Evolutionary conservation across 2,888 invertebrate genomes (phyloP), one percentile per base, ranked within the genome.

Genomic region (Linhomoeus sp.): DNA sequence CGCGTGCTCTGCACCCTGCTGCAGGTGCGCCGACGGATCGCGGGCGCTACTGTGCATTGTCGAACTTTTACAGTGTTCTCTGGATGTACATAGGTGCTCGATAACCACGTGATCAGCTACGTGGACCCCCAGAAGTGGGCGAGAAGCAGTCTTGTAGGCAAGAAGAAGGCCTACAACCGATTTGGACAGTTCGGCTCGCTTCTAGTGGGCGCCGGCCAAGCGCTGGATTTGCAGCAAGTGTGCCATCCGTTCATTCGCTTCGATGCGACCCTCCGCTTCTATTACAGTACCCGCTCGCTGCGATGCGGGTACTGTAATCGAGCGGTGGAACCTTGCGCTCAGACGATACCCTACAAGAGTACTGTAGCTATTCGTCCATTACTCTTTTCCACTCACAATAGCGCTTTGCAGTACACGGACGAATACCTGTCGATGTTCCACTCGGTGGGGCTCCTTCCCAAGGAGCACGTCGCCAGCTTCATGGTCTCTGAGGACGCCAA

Each of bases 71-170:
- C n/a, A n/a, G n/a, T n/a, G n/a, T n/a, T n/a, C n/a, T n/a, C n/a
- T n/a, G n/a, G n/a, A n/a, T n/a, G n/a, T n/a, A n/a, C n/a, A n/a
- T 26, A 35, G 83, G 76, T 88, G 15, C 71, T 80, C 29, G 92
- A 94, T 64, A 94, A 92, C 68, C 90, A 92, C 72, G 87, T 94
- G 1, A 76, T 94, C 45, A 81, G 79, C 62, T 90, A 88, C 65
- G 79, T 76, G 52, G 77, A 85, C 25, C 87, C 90, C 2, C 83
- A 81, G 61, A 73, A 80, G 56, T 83, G 58, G 58, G 56, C 76
- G 62, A 66, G 71, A 20, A 76, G 80, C 17, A 64, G 71, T 1
- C 66, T 69, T 12, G 68, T 70, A 52, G 72, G 70, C 49, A 62
- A 68, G 39, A 66, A 68, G 9, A 66, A 64, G 48, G 68, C 59